Evolutionary conservation across 2,797 vertebrate genomes (phyloP), one percentile per base, ranked within the genome.

Genomic region (Crenichthys baileyi): DNA sequence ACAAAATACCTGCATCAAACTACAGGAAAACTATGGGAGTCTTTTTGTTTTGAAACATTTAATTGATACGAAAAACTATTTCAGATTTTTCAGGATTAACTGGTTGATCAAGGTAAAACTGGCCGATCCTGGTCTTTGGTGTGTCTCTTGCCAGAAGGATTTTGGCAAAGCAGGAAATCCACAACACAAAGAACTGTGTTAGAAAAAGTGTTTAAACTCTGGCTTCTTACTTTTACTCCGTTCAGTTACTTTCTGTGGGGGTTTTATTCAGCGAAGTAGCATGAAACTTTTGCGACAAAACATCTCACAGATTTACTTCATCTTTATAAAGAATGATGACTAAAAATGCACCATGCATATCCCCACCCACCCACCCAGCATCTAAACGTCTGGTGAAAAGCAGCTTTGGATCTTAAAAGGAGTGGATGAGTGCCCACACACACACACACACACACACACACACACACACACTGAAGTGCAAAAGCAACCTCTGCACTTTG

Each of bases 401-500:
- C 70, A 55, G 77, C 22, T 72, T 76, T 65, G 31, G 74, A 44
- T 48, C 72, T 56, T 31, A 56, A 79, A 76, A n/a, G 65, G 65
- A 36, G 60, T n/a, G 63, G 46, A 73, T 53, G 72, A 61, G 70
- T 74, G 83, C 26, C 36, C 36, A 36, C 29, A 39, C 0, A 18
- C 31, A 63, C 48, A 9, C 48, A 50, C 48, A 50, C 48, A 50
- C 48, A 50, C 48, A 44, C 36, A 26, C 22, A 22, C 41, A 39
- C 60, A 24, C 50, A 36, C 78, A 6, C 22, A 41, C 58, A 65
- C 58, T 53, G 72, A 67, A 24, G 63, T 46, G 72, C 46, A 87
- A 65, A 77, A 81, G 80, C 84, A 90, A 63, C 75, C 83, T 88
- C 89, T 92, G 90, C 75, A 92, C 92, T 93, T 92, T 92, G 91